Conservation (phyloP, 2,113 vertebrate genomes). For the Hemiscyllium ocellatum region DNA sequence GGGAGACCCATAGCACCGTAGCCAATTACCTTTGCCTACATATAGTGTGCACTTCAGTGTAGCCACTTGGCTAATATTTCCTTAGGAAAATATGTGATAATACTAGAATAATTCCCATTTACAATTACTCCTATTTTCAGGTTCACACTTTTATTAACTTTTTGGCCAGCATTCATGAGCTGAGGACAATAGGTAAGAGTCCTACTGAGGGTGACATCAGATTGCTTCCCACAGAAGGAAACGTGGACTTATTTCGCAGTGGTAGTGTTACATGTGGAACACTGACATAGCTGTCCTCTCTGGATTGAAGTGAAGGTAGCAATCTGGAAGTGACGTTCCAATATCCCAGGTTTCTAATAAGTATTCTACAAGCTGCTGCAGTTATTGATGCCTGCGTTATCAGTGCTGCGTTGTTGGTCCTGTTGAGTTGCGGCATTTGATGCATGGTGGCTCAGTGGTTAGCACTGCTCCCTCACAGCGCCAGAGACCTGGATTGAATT, state of each 20-base stretch:
- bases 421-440: background rate
- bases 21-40: background rate
- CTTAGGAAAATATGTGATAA: background rate
- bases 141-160: too few species aligned
- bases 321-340: conserved; percentile 5
- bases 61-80: background rate
- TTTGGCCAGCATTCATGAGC: background rate
- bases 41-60: background rate
- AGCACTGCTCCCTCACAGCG: too few species aligned
- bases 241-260: background rate
- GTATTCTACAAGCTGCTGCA: background rate
- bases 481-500: too few species aligned
- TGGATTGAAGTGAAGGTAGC: background rate
- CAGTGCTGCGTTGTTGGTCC: background rate
- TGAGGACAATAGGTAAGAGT: background rate
- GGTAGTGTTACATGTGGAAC: conserved; percentile 43
- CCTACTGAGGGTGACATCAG: background rate
- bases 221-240: background rate
- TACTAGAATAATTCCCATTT: background rate
- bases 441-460: background rate
- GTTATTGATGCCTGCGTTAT: background rate
- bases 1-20: background rate
- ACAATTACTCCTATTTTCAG: background rate
- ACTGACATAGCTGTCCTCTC: conserved; percentile 39
- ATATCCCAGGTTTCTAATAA: background rate